Base-by-base conservation (phyloP, 2,888 invertebrate genomes). In the Muscina levida region DNA sequence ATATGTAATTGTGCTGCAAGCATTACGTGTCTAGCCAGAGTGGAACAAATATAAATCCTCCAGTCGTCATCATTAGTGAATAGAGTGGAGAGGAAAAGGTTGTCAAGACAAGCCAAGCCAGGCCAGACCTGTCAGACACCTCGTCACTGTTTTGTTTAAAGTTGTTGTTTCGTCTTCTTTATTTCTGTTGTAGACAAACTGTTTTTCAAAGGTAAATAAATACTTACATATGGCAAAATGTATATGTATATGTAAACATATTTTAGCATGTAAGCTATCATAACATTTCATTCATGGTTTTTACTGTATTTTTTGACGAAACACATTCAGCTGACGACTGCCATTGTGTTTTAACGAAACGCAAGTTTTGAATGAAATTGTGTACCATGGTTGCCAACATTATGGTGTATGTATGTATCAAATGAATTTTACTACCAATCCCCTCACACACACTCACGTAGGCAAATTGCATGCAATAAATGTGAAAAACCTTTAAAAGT, bases 21-120 rank as follows among this genome's bases (percentile, higher is more conserved):
- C 37, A 59, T 59, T 59, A 15, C 15, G 6, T 59, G 59, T 59
- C 59, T 59, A 59, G 59, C 39, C 59, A 31, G 59, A 31, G 59
- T 59, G 31, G 19, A 59, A 48, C 17, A 15, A 2, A 26, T 46
- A 17, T 15, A 17, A 15, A 53, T 53, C 13, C 24, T 53, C 13
- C 24, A 44, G 31, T 31, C 31, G 8, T 31, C 31, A 31, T 31
- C 31, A 44, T n/a, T 11, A 53, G 24, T 13, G 17, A 46, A n/a
- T 8, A 22, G 53, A 53, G 53, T 53, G 24, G 53, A 13, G 53
- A 13, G n/a, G 44, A 44, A 4, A 6, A 37, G 5, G 37, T 6
- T 6, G 37, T 37, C n/a, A 15, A 48, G 48, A 48, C 48, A 22
- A 48, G 48, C 17, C 48, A 48, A 10, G 5, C 19, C n/a, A 46